These are phyloP conservation scores for Cheilinus undulatus DNA, from an alignment of 2,113 vertebrate species.

Conservation along the genomic window DNA sequence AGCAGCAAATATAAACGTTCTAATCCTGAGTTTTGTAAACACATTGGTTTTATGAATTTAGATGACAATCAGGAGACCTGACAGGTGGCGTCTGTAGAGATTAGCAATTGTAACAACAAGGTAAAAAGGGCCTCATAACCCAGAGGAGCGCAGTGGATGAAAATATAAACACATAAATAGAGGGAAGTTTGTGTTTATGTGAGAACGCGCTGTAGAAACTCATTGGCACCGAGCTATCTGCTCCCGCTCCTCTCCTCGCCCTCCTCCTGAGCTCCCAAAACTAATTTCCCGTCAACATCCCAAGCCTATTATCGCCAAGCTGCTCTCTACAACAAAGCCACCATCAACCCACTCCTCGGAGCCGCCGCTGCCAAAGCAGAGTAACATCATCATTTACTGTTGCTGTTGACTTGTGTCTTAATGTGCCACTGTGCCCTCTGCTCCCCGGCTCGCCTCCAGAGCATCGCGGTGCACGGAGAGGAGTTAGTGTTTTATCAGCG, in stretches of 20 bases:
- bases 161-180: slow-evolving; percentile 40
- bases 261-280: slow-evolving; percentile 67
- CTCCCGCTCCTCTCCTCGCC: slow-evolving; percentile 45
- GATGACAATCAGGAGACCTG: slow-evolving; percentile 10
- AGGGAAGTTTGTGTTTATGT: slow-evolving; percentile 9
- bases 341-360: slow-evolving; percentile 29
- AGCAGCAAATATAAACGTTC: not conserved
- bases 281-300: slow-evolving; percentile 73
- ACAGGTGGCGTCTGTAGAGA: slow-evolving; percentile 45
- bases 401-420: slow-evolving; percentile 63
- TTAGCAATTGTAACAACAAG: slow-evolving; percentile 38
- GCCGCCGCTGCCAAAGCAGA: slow-evolving; percentile 45
- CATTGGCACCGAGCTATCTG: slow-evolving; percentile 38
- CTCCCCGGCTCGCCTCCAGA: slow-evolving; percentile 35
- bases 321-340: slow-evolving; percentile 50
- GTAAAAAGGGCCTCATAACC: slow-evolving; percentile 34
- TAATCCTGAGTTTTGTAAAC: slow-evolving; percentile 24
- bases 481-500: slow-evolving; percentile 18
- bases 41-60: slow-evolving; percentile 15
- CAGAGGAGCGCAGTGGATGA: slow-evolving; percentile 32
- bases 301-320: slow-evolving; percentile 63
- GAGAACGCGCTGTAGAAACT: slow-evolving; percentile 15
- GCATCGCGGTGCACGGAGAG: slow-evolving; percentile 35
- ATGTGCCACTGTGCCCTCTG: slow-evolving; percentile 44
- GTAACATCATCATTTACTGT: slow-evolving; percentile 66